phyloP scores from a whole-genome alignment of 2,888 invertebrate genomes.

The Eristalinus aeneus region DNA sequence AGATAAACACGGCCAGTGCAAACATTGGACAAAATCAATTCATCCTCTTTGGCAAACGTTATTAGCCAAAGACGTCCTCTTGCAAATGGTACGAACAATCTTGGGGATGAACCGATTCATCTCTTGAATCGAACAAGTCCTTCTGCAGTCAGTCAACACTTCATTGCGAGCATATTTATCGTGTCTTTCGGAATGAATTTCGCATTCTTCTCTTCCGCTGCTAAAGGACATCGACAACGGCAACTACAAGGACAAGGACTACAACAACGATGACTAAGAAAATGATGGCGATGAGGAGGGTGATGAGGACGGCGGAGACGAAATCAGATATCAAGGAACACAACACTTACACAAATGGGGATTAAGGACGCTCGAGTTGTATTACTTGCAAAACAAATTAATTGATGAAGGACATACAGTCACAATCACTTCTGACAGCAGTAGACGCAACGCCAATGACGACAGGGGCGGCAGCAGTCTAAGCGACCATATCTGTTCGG shows the following conservation, averaged over 20 bases:
- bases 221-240: conserved; percentile 1
- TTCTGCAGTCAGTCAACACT: conserved; percentile 69
- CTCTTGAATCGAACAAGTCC: conserved; percentile 61
- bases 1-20: conserved; percentile 73
- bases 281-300: background rate
- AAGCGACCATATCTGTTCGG: conserved; percentile 46
- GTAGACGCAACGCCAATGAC: background rate
- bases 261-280: background rate
- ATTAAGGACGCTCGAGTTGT: conserved; percentile 72
- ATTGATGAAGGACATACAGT: conserved; percentile 73
- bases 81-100: background rate
- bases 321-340: conserved; percentile 70
- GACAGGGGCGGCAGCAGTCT: conserved; percentile 4
- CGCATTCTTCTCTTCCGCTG: conserved; percentile 28
- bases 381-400: conserved; percentile 73
- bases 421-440: conserved; percentile 68
- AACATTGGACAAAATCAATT: conserved; percentile 70
- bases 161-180: conserved; percentile 68
- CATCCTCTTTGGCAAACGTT: conserved; percentile 68
- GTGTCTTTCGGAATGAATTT: conserved; percentile 62
- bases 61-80: conserved; percentile 56
- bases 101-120: conserved; percentile 46
- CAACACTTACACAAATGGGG: conserved; percentile 72
- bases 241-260: conserved; percentile 21
- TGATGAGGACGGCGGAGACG: conserved; percentile 38